Conservation (phyloP, 1,140 invertebrate genomes). For the Rhopalosiphum padi region DNA sequence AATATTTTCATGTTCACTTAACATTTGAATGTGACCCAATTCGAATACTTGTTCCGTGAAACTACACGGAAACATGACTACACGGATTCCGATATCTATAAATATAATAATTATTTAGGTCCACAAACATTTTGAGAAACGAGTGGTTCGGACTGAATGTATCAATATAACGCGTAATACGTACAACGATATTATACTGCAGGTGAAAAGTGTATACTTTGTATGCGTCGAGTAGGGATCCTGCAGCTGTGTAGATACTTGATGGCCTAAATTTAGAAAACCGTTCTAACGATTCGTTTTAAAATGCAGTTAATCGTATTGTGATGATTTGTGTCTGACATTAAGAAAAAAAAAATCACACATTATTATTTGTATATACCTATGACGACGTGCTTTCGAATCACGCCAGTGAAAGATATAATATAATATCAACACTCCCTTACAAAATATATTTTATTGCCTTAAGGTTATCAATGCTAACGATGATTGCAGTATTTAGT, state of each 20-base stretch:
- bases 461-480: background rate
- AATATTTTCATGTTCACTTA: conserved; percentile 24
- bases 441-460: background rate
- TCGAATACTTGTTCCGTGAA: conserved; percentile 24
- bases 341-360: background rate
- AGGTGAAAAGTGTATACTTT: background rate
- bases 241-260: background rate
- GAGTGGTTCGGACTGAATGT: background rate
- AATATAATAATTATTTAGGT: conserved; percentile 17
- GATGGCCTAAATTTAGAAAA: background rate
- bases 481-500: background rate
- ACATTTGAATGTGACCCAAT: conserved; percentile 41
- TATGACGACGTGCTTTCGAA: background rate
- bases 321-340: background rate
- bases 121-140: background rate
- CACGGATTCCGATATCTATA: conserved; percentile 18
- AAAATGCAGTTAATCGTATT: conserved; percentile 22
- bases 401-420: background rate
- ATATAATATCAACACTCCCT: background rate
- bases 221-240: background rate
- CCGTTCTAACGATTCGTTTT: background rate
- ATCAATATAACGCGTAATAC: background rate
- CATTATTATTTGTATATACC: background rate
- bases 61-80: background rate
- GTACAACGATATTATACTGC: background rate